Conservation (phyloP, 2,797 vertebrate genomes). For the Phyllotis vaccarum region DNA sequence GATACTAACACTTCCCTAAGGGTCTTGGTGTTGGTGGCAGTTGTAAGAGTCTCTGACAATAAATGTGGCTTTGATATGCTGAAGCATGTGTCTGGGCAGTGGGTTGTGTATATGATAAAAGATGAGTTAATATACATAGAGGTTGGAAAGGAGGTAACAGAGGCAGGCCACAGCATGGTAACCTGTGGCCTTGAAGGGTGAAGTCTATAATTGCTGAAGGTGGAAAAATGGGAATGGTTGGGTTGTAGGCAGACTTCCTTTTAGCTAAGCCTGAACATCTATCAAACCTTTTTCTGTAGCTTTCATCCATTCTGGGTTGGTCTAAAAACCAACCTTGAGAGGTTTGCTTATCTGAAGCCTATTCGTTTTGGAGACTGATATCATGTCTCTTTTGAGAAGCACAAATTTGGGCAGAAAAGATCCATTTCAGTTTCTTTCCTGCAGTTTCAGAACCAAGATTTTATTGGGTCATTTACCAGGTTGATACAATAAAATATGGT, state of each 20-base stretch:
- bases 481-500: conserved; percentile 39
- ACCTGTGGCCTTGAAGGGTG: background rate
- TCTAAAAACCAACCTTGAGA: conserved; percentile 54
- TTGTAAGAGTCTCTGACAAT: conserved; percentile 14
- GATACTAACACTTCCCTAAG: background rate
- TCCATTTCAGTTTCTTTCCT: background rate
- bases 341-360: conserved; percentile 57
- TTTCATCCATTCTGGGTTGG: background rate
- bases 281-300: background rate
- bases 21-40: background rate
- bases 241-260: conserved; percentile 17
- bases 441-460: conserved; percentile 44
- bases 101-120: background rate
- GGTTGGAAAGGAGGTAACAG: conserved; percentile 10
- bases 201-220: background rate
- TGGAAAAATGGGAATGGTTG: background rate
- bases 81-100: background rate
- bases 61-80: conserved; percentile 21
- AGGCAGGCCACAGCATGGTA: background rate
- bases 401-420: conserved; percentile 50
- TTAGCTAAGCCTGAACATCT: conserved; percentile 1
- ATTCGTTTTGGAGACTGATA: conserved; percentile 49
- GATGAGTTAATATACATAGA: background rate
- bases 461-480: background rate
- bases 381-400: conserved; percentile 52